phyloP scores from a whole-genome alignment of 2,888 invertebrate genomes.

The Pandemis cinnamomeana region DNA sequence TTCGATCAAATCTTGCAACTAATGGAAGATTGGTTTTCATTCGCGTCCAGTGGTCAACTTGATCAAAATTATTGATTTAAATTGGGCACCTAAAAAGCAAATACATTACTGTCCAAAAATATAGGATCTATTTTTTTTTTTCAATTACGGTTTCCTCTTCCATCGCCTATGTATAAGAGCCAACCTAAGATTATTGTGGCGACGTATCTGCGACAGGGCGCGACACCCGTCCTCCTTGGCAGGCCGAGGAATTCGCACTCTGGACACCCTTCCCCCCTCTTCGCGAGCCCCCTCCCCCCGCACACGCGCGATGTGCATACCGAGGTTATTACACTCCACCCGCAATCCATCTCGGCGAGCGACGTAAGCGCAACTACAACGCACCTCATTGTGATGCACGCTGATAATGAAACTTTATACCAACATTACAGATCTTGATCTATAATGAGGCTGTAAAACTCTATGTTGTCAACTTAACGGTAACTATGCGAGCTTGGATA shows the following conservation, averaged over 20 bases:
- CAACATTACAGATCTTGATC: slow-evolving; percentile 30
- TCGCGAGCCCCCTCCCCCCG: slow-evolving; percentile 42
- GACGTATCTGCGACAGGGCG: slow-evolving; percentile 47
- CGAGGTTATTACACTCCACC: slow-evolving; percentile 75
- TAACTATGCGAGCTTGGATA: slow-evolving; percentile 14
- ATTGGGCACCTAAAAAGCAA: background rate
- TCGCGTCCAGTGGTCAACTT: background rate
- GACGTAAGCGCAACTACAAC: slow-evolving; percentile 32
- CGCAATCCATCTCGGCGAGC: slow-evolving; percentile 56
- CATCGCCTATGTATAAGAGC: background rate
- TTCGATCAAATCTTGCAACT: background rate
- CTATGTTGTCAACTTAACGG: slow-evolving; percentile 36
- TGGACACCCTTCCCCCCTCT: slow-evolving; percentile 40
- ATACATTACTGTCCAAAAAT: background rate
- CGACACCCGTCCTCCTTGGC: slow-evolving; percentile 63
- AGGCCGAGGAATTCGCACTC: slow-evolving; percentile 61
- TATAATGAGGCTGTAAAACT: slow-evolving; percentile 26
- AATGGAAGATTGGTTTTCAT: background rate
- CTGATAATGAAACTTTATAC: slow-evolving; percentile 38
- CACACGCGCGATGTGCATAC: slow-evolving; percentile 57
- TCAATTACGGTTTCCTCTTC: background rate
- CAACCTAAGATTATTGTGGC: slow-evolving; percentile 44
- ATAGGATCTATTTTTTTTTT: background rate
- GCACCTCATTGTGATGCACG: slow-evolving; percentile 38
- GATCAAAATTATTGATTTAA: background rate